phyloP scores from a whole-genome alignment of 2,797 vertebrate genomes.

The Triplophysa bombifrons region DNA sequence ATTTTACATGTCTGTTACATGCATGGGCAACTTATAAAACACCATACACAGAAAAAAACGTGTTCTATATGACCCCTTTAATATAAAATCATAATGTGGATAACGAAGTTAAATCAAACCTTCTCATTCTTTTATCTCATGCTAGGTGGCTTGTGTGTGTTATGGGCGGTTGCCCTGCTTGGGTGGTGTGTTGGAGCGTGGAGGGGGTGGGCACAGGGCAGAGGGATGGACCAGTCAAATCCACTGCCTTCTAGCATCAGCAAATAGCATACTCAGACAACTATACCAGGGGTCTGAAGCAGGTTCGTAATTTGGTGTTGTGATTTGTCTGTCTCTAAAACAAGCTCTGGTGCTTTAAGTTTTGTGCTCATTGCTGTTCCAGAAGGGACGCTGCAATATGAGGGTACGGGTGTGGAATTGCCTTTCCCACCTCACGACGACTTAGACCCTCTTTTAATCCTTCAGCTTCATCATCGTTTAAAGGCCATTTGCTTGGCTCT shows the following conservation, averaged over 20 bases:
- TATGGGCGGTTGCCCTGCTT: constrained; percentile 84
- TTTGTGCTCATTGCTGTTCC: background rate
- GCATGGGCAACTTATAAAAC: too few relatives aligned
- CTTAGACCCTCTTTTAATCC: constrained; percentile 73
- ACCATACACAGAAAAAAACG: too few relatives aligned
- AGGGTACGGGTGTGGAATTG: constrained; percentile 82
- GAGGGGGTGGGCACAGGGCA: constrained; percentile 71
- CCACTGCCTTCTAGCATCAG: constrained; percentile 83
- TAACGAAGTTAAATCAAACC: background rate
- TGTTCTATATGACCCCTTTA: too few relatives aligned
- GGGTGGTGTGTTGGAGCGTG: constrained; percentile 84
- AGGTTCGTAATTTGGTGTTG: constrained; percentile 65
- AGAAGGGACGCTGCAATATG: constrained; percentile 82
- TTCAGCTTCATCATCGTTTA: constrained; percentile 83
- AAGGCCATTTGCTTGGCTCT: constrained; percentile 80
- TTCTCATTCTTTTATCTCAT: constrained; percentile 6
- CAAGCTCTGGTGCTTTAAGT: background rate
- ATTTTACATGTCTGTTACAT: too few relatives aligned
- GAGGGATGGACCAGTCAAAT: constrained; percentile 90
- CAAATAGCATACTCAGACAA: constrained; percentile 79
- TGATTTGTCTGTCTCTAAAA: background rate
- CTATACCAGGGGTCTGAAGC: constrained; percentile 83
- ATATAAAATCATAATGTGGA: background rate
- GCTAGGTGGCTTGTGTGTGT: constrained; percentile 86
- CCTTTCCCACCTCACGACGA: constrained; percentile 76